These are phyloP conservation scores for Sialis fuliginosa DNA, from an alignment of 2,888 invertebrate species.

Conservation along the genomic window DNA sequence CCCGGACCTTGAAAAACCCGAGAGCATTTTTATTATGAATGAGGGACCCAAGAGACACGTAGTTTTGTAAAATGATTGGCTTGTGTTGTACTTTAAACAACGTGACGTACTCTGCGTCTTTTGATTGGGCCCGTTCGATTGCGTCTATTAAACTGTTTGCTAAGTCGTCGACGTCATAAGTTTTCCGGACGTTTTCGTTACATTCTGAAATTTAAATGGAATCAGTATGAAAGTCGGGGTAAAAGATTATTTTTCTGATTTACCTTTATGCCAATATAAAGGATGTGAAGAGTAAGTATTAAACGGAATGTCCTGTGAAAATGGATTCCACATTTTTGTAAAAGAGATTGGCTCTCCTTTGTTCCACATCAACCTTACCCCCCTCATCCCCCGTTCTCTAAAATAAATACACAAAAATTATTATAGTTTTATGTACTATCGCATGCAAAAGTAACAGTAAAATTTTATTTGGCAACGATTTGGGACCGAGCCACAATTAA, in stretches of 20 bases:
- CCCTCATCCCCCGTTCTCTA: conserved; percentile 55
- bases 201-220: conserved; percentile 15
- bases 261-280: conserved; percentile 54
- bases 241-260: conserved; percentile 3
- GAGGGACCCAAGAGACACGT: conserved; percentile 59
- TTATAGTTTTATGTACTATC: background rate
- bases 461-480: too few relatives aligned
- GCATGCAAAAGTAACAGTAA: too few relatives aligned
- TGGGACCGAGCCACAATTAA: too few relatives aligned
- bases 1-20: conserved; percentile 75
- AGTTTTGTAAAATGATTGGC: conserved; percentile 61
- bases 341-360: conserved; percentile 47
- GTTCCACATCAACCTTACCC: conserved; percentile 64
- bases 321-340: conserved; percentile 71
- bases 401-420: conserved; percentile 12
- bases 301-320: conserved; percentile 60
- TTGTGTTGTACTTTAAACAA: conserved; percentile 41
- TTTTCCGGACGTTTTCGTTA: conserved; percentile 17
- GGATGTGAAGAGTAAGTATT: conserved; percentile 68
- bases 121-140: conserved; percentile 26
- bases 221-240: background rate
- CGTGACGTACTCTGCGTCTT: conserved; percentile 20
- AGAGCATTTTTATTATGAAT: conserved; percentile 67
- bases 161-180: conserved; percentile 44
- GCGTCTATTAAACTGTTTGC: conserved; percentile 35